Evolutionary conservation across 2,113 vertebrate species (phyloP), one percentile per base, ranked within the genome.

Genomic region (Dicrurus megarhynchus): DNA sequence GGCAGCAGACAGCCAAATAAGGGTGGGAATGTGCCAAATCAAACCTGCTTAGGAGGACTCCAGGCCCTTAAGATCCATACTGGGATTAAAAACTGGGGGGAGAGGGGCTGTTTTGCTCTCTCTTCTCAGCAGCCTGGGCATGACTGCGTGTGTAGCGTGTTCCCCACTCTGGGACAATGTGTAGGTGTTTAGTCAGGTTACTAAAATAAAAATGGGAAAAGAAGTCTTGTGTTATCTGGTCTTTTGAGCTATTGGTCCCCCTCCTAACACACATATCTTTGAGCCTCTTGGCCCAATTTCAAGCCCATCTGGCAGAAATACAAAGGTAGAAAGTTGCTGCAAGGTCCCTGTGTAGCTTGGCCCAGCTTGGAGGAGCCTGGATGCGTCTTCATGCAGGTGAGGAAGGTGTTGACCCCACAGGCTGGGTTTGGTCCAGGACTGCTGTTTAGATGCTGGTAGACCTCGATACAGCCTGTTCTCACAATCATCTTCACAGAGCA

Each of bases 291-390:
- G 55, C n/a, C 46, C 15, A 33, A 9, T 87, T 88, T 88, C 13
- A 82, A 73, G 61, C 16, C 18, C 33, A 9, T 18, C 19, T 20
- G 74, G 39, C 47, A 67, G 85, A 77, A 75, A 49, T 46, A 30
- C 9, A 67, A 9, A 37, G 32, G 53, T 21, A n/a, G 55, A 87
- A 46, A 39, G 67, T 7, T 68, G n/a, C 30, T 77, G 30, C 27
- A 44, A 42, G 10, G 53, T 61, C 69, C 3, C 0, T 14, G 55
- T 9, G 41, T 26, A n/a, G 13, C 13, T 56, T 77, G 46, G 13
- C 10, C 32, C 0, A 0, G 16, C 39, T 53, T 2, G 0, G 24
- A 74, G 64, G 21, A 9, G 3, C 16, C 16, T 1, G 5, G 33
- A 30, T 56, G 17, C 8, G 52, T 35, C 49, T 41, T 83, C 41